Evolutionary conservation across 2,797 vertebrate species (phyloP), one percentile per base, ranked within the genome.

Genomic region (Thamnophis elegans): DNA sequence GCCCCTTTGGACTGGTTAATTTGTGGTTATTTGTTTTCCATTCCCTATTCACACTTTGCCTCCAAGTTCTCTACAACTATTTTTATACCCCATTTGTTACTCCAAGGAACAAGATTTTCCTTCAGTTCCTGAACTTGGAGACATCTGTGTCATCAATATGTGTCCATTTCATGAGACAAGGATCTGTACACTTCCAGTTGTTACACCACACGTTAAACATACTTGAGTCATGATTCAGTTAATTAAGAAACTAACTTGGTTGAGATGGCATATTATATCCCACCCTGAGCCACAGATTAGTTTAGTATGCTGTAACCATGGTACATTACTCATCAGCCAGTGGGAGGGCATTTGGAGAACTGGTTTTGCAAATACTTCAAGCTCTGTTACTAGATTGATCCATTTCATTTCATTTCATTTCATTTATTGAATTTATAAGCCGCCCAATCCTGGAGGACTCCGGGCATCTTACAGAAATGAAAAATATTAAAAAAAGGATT

Each of bases 21-120:
- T 3, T 73, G 22, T 2, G 93, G 8, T 62, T 93, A 60, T 0
- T 90, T 90, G 14, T 93, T 94, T 73, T 85, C 91, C 32, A 53
- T 14, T 89, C 47, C 90, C 89, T 54, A 12, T 51, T 86, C 28
- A 73, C 58, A n/a, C 28, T 58, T 51, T 78, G 54, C 62, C 20
- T 87, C 10, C n/a, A 78, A 87, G 2, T 90, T 87, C 5, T 59
- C 60, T 11, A 51, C 28, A 78, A 3, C 28, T 7, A 51, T 87
- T 58, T 90, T 20, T 92, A 78, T 36, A 59, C 68, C 55, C 3
- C 32, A 16, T 8, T 26, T 90, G 1, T 87, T 87, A 78, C 54
- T 62, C 59, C 0, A 32, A 12, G 42, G 62, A 93, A 25, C 18
- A 58, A 91, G 13, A 53, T 7, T 59, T 62, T n/a, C 25, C 16